Base-by-base conservation (phyloP, 1,140 invertebrate species). In the Brachionus rotundiformis region DNA sequence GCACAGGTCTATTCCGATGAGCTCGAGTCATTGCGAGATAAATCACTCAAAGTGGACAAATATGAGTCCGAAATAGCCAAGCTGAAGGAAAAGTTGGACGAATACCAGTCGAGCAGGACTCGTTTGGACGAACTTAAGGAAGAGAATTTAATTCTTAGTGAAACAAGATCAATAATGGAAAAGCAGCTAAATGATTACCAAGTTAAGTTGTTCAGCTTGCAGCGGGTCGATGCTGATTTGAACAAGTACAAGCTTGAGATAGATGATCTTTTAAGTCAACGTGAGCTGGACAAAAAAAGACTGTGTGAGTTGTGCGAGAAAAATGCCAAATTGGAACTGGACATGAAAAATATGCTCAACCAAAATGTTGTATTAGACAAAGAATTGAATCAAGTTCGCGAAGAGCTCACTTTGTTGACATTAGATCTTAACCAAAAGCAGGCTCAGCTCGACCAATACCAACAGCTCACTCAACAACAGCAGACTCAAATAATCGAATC, bases 171-270 rank as follows among this genome's bases (percentile, higher is more conserved):
- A 25, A 36, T 79, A 4, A 79, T 79, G 76, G 76, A 79, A 79
- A 79, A 79, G 31, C 47, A 79, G 25, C 2, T 79, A 4, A 39
- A 79, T 29, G 76, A 79, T 11, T 63, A 59, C 36, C 47, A 79
- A 54, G 76, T 79, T 19, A 54, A 59, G 31, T 41, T 79, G n/a
- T 63, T 54, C 16, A 36, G 47, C 7, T 23, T 79, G n/a, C 76
- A 79, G 23, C 7, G 76, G 47, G 59, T 39, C 33, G 76, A 79
- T 36, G 19, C 29, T 7, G 76, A 79, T 36, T 29, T 79, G 76
- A 79, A 63, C 59, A 79, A 79, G 25, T 63, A 79, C 76, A 79
- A 79, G 25, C 47, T 59, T 13, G 76, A 79, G 29, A 63, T 79
- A 25, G 76, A 79, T 23, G 59, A 79, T 29, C 27, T 79, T 16